Conservation (phyloP, 2,888 invertebrate genomes). For the Pachydiplax longipennis region DNA sequence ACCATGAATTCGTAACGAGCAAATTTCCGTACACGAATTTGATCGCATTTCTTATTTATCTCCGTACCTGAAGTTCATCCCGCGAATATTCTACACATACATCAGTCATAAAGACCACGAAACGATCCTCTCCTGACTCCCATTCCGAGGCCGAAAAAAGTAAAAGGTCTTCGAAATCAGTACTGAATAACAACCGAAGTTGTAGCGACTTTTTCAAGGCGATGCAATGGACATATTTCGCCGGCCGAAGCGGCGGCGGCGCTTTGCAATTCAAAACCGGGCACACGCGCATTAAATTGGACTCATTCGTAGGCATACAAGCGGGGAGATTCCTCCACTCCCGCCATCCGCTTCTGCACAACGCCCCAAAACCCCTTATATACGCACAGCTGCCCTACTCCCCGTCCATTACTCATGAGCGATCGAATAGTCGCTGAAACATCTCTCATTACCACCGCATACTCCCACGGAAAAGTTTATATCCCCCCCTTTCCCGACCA, state of each 20-base stretch:
- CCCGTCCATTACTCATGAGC: constrained; percentile 22
- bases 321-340: too few relatives aligned
- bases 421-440: background rate
- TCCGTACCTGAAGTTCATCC: too few relatives aligned
- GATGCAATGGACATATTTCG: constrained; percentile 8
- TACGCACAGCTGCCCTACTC: background rate
- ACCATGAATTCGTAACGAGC: too few relatives aligned
- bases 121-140: background rate
- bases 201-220: background rate
- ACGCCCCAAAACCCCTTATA: background rate
- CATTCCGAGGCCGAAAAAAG: too few relatives aligned
- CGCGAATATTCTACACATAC: too few relatives aligned
- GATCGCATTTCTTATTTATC: too few relatives aligned
- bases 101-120: too few relatives aligned
- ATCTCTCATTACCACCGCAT: background rate
- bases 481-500: background rate
- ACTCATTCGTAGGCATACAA: background rate
- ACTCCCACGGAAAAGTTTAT: background rate
- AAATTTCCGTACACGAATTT: too few relatives aligned
- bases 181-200: too few relatives aligned
- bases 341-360: background rate
- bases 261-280: constrained; percentile 24
- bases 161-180: too few relatives aligned
- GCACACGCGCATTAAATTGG: constrained; percentile 9
- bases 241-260: background rate